Evolutionary conservation across 1,140 invertebrate genomes (phyloP).

Genomic region (Subanguina moxae): DNA sequence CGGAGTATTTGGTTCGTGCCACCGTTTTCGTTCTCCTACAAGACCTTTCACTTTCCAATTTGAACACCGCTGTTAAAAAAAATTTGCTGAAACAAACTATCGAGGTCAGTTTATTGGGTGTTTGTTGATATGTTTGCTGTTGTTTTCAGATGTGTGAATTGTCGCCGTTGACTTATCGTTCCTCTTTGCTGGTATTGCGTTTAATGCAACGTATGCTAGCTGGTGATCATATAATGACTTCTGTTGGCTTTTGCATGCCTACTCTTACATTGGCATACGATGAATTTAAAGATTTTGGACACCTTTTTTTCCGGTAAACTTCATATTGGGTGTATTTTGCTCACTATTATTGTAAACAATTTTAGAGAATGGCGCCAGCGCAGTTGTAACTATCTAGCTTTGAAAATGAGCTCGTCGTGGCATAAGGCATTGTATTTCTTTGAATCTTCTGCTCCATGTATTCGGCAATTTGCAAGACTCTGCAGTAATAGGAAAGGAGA

Average conservation of each 20-base stretch:
- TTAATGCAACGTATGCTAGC: not conserved
- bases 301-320: constrained; percentile 21
- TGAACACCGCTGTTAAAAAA: not conserved
- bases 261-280: constrained; percentile 8
- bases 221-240: not conserved
- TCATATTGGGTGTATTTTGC: not conserved
- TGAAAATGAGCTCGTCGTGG: not conserved
- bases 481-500: not conserved
- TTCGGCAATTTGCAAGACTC: constrained; percentile 21
- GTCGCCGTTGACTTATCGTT: constrained; percentile 11
- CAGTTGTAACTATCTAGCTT: constrained; percentile 10
- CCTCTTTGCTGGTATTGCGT: constrained; percentile 9
- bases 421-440: constrained; percentile 8
- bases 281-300: constrained; percentile 18
- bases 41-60: not conserved
- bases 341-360: constrained; percentile 2
- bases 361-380: constrained; percentile 31
- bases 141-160: constrained; percentile 11
- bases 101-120: not conserved
- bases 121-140: not conserved
- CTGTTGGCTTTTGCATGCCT: not conserved
- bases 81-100: not conserved
- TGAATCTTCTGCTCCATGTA: constrained; percentile 8
- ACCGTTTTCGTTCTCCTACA: not conserved
- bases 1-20: too few relatives aligned